phyloP scores from a whole-genome alignment of 2,797 vertebrate genomes.

The Ciconia nigra region DNA sequence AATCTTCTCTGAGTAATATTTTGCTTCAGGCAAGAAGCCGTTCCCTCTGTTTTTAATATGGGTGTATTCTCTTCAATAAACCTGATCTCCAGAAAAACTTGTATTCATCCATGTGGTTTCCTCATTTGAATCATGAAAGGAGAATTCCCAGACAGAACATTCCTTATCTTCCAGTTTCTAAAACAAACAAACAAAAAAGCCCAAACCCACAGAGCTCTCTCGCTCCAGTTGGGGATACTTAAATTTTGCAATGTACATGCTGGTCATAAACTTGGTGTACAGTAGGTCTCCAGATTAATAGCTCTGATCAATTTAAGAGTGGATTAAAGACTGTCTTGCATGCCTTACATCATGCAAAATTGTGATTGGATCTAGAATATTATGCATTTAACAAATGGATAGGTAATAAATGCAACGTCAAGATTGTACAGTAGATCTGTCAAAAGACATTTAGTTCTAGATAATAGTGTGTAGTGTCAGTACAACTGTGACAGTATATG shows the following conservation, averaged over 20 bases:
- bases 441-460: background rate
- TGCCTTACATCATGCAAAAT: background rate
- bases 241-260: background rate
- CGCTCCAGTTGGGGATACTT: background rate
- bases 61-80: background rate
- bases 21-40: background rate
- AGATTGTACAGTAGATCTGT: background rate
- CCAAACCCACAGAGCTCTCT: background rate
- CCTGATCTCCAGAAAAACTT: background rate
- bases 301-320: background rate
- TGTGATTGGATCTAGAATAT: background rate
- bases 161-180: background rate
- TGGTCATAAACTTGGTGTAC: background rate
- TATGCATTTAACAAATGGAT: background rate
- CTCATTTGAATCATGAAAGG: background rate
- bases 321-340: background rate
- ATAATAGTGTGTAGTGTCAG: background rate
- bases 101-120: background rate
- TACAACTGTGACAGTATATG: background rate
- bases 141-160: background rate
- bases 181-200: background rate
- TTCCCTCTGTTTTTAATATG: background rate
- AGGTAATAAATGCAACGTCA: background rate
- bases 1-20: background rate
- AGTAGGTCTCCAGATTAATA: background rate